These are phyloP conservation scores for Agapornis canus DNA, from an alignment of 2,797 vertebrate species.

Conservation along the genomic window DNA sequence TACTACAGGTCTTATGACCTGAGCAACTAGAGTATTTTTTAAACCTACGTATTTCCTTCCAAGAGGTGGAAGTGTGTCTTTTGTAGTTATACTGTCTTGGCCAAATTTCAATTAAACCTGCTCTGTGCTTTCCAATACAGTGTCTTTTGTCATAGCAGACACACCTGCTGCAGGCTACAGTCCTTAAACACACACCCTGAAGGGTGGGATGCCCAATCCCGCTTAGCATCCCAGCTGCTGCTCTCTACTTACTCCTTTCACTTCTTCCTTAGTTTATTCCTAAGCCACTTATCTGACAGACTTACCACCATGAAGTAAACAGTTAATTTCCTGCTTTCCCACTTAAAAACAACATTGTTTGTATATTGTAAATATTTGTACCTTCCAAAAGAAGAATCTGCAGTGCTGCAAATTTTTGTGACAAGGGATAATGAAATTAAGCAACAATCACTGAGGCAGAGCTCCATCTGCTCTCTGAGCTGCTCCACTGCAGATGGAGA, in stretches of 20 bases:
- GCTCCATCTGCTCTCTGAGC: not conserved
- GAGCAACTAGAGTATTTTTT: not conserved
- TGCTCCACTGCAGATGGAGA: not conserved
- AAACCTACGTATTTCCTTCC: not conserved
- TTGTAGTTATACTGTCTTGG: not conserved
- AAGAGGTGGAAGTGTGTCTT: not conserved
- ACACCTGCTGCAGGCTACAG: not conserved
- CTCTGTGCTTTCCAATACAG: not conserved
- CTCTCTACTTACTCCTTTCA: not conserved
- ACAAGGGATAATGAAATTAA: fast-evolving
- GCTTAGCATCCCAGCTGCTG: not conserved
- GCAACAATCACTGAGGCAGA: not conserved
- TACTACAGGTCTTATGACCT: not conserved
- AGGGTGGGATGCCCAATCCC: not conserved
- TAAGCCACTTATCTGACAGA: not conserved
- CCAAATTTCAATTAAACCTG: not conserved
- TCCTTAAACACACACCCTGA: not conserved
- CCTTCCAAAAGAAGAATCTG: not conserved
- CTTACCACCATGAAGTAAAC: not conserved
- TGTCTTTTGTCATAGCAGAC: not conserved
- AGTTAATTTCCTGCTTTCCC: not conserved
- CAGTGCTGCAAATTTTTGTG: not conserved
- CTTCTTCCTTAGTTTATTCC: not conserved
- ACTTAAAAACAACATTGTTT: not conserved
- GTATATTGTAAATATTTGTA: not conserved